Percentiles rank a stretch among this genome's conserved stretches.
Evolutionary conservation across 37 sponge, comb jelly and placozoan species (phyloP).

Genomic region (Chondrosia reniformis): DNA sequence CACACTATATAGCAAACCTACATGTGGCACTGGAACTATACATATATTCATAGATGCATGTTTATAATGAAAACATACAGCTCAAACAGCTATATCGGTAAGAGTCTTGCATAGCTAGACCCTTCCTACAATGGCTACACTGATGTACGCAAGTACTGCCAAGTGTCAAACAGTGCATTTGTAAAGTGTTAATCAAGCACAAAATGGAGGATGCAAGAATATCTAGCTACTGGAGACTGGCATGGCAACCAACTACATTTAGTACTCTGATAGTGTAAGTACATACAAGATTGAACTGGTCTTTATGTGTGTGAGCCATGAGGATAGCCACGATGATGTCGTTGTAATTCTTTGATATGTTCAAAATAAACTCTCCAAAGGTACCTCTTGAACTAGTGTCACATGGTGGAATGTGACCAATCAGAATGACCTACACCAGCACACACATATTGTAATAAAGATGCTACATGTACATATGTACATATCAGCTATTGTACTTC

Average conservation of each 20-base stretch:
- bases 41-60: too few relatives aligned
- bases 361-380: constrained; percentile 59
- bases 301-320: constrained; percentile 75
- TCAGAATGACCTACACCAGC: constrained; percentile 52
- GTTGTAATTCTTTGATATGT: constrained; percentile 38
- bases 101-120: too few relatives aligned
- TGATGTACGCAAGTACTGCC: too few relatives aligned
- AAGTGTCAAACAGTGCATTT: background rate
- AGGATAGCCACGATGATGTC: constrained; percentile 68
- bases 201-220: background rate
- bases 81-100: too few relatives aligned
- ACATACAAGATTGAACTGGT: constrained; percentile 69
- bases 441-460: background rate
- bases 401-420: constrained; percentile 76
- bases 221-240: background rate
- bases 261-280: background rate
- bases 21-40: too few relatives aligned
- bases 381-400: constrained; percentile 21
- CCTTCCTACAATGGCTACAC: too few relatives aligned
- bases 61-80: too few relatives aligned
- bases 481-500: background rate
- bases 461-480: background rate
- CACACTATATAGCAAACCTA: too few relatives aligned
- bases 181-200: background rate
- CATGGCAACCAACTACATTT: background rate